Evolutionary conservation across 2,888 invertebrate genomes (phyloP).

Genomic region (Cecidostiba fungosa): DNA sequence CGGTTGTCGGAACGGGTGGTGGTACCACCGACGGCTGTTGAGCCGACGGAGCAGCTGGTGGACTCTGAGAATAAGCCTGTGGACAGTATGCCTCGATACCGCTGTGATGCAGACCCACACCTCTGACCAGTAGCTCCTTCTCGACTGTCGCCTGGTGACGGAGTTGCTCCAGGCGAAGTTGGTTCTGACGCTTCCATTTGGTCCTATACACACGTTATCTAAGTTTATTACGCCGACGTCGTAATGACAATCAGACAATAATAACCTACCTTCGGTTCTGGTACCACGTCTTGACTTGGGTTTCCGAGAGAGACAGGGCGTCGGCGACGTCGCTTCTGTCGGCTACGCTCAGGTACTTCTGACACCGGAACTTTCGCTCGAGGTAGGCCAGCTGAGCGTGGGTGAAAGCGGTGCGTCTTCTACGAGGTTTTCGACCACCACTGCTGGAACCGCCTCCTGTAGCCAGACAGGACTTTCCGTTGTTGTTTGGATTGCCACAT

Average conservation of each 20-base stretch:
- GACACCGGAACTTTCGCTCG: conserved; percentile 95
- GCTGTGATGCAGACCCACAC: conserved; percentile 77
- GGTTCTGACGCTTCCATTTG: conserved; percentile 95
- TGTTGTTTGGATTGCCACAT: conserved; percentile 76
- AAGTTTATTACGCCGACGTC: too few species aligned
- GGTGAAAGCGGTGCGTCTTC: conserved; percentile 95
- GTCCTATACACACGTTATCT: too few species aligned
- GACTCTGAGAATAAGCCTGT: conserved; percentile 50
- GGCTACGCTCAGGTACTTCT: conserved; percentile 96
- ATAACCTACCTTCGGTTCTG: conserved; percentile 89
- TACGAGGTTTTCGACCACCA: conserved; percentile 87
- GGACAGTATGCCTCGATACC: conserved; percentile 70
- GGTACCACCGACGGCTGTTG: conserved; percentile 81
- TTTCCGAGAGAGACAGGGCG: conserved; percentile 93
- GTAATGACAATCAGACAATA: too few species aligned
- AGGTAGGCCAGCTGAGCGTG: conserved; percentile 96
- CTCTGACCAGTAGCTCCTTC: conserved; percentile 83
- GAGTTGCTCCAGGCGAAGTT: conserved; percentile 91
- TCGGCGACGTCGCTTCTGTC: conserved; percentile 96
- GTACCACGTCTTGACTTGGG: conserved; percentile 98
- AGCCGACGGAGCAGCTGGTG: background rate
- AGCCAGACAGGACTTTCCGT: conserved; percentile 69
- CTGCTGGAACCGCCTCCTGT: conserved; percentile 73
- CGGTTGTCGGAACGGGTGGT: conserved; percentile 74
- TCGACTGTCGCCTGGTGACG: conserved; percentile 91